phyloP scores from a whole-genome alignment of 2,797 vertebrate genomes.

The Myotis planiceps region DNA sequence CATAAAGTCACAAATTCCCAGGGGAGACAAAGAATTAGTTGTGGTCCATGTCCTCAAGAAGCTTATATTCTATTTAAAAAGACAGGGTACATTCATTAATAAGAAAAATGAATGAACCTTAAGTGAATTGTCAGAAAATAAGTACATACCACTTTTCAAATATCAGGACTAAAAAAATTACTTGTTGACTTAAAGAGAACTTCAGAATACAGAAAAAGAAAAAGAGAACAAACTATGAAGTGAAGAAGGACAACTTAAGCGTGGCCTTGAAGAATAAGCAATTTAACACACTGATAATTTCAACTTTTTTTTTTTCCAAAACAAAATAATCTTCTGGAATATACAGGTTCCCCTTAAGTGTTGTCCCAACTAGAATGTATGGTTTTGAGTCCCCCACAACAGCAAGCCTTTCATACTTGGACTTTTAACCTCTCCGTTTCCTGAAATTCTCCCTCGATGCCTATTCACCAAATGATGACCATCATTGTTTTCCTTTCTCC shows the following conservation, averaged over 20 bases:
- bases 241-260: not conserved
- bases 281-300: not conserved
- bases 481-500: constrained; percentile 63
- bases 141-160: constrained; percentile 1
- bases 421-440: constrained; percentile 71
- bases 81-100: not conserved
- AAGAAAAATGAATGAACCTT: constrained; percentile 40
- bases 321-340: not conserved
- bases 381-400: not conserved
- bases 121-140: constrained; percentile 33
- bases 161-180: constrained; percentile 40
- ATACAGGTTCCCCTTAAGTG: not conserved
- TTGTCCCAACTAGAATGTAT: not conserved
- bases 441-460: constrained; percentile 54
- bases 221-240: not conserved
- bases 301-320: not conserved
- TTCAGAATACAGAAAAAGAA: not conserved
- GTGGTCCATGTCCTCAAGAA: not conserved
- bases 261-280: constrained; percentile 38
- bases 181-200: not conserved
- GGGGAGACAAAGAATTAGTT: not conserved
- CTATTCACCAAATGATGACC: constrained; percentile 64
- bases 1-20: constrained; percentile 27
- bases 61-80: constrained; percentile 28
- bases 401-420: constrained; percentile 60